A percentile compares a stretch with the other conserved stretches of the same genome.
Evolutionary conservation across 2,113 vertebrate genomes (phyloP).

Genomic region (Zootoca vivipara): DNA sequence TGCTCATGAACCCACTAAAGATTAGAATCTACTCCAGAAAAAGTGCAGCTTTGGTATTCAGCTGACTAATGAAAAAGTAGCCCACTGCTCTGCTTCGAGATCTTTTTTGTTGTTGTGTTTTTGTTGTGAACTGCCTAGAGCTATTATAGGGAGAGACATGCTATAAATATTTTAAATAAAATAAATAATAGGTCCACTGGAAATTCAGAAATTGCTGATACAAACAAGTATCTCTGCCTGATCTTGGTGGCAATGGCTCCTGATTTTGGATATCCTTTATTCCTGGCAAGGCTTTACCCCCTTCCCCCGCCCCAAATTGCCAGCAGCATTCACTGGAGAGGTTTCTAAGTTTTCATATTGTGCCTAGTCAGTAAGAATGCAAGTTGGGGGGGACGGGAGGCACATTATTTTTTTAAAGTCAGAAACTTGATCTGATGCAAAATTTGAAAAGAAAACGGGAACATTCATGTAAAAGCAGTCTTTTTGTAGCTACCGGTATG

Average conservation of each 20-base stretch:
- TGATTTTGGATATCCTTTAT: not conserved
- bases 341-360: not conserved
- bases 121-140: not conserved
- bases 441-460: conserved; percentile 35
- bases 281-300: not conserved
- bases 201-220: not conserved
- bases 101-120: not conserved
- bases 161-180: not conserved
- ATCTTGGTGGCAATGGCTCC: not conserved
- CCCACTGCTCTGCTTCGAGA: not conserved
- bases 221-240: not conserved
- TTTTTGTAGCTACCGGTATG: not conserved
- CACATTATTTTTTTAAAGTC: not conserved
- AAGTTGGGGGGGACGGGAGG: not conserved
- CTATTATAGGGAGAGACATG: not conserved
- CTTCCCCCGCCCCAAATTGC: too few relatives aligned
- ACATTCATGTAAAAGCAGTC: not conserved
- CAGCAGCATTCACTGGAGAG: too few relatives aligned
- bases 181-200: not conserved
- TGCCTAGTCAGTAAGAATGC: not conserved
- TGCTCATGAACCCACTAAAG: too few relatives aligned
- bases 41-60: conserved; percentile 3
- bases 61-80: conserved; percentile 1
- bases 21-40: not conserved
- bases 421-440: conserved; percentile 2